Base-by-base conservation (phyloP, 2,888 invertebrate species). In the Oxycera nigricornis region DNA sequence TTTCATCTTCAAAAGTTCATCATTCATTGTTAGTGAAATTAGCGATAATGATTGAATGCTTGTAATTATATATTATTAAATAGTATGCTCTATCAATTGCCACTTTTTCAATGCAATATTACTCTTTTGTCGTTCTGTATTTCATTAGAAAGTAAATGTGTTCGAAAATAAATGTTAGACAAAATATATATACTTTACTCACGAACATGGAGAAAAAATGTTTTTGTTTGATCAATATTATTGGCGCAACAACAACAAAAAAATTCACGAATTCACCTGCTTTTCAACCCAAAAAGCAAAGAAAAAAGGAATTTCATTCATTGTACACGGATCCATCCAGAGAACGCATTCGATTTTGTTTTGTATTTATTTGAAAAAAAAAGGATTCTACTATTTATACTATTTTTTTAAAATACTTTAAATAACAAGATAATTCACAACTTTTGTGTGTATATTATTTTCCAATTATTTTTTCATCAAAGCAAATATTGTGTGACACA, bases 191-290 rank as follows among this genome's bases (percentile, higher is more conserved):
- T 35, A 35, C 11, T 35, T 35, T 35, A 35, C 11, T 35, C 35
- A 46, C 46, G 17, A 46, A 14, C 3, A 11, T 7, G 17, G 14
- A 3, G 46, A 46, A n/a, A n/a, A 46, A 46, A 17, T 46, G 46
- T 46, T 46, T 46, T 14, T 65, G 65, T 65, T 65, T 65, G 65
- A 65, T 65, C 65, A 65, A 65, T 65, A 65, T 30, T 65, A 30
- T 41, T 41, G 11, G 26, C 22, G 41, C 65, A 65, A 65, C 31
- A 61, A 61, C 30, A 31, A 31, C 61, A 31, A 17, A 31, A 61
- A 30, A 6, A 20, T 11, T 22, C 55, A 39, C 20, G 14, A 61
- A 17, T 22, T 41, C 22, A 65, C 65, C 24, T 26, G 9, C 28
- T 61, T 41, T 65, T 39, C 35, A 2, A 62, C n/a, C 41, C 65